A percentile compares a stretch with the other conserved stretches of the same genome.
These are phyloP conservation scores for Xestia xanthographa DNA, from an alignment of 2,888 invertebrate genomes.

Conservation along the genomic window DNA sequence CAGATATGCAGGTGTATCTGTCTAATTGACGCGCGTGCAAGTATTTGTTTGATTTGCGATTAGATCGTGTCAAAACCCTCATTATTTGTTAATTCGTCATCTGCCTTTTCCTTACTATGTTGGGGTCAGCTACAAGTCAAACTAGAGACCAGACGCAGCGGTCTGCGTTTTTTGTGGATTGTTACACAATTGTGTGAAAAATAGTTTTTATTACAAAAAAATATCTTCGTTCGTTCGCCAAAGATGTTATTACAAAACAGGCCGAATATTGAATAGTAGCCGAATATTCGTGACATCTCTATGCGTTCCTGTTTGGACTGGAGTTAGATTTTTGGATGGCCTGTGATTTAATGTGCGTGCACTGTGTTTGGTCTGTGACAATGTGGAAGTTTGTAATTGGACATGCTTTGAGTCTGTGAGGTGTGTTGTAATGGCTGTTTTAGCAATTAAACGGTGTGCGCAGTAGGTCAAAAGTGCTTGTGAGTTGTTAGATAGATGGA, in stretches of 20 bases:
- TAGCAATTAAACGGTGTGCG: slow-evolving; percentile 3
- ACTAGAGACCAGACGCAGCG: neutral
- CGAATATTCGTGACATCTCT: neutral
- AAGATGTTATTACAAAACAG: neutral
- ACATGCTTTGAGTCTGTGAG: slow-evolving; percentile 11
- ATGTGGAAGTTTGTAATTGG: slow-evolving; percentile 32
- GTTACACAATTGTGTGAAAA: neutral
- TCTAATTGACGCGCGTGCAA: neutral
- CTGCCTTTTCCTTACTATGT: neutral
- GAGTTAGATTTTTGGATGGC: slow-evolving; percentile 20
- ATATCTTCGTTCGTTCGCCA: neutral
- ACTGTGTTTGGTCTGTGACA: slow-evolving; percentile 18
- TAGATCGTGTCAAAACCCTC: neutral
- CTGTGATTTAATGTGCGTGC: slow-evolving; percentile 32
- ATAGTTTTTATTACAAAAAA: neutral
- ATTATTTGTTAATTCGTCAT: neutral
- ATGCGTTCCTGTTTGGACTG: slow-evolving; percentile 8
- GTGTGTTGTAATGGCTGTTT: slow-evolving; percentile 25
- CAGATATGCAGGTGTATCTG: neutral
- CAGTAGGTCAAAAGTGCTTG: neutral
- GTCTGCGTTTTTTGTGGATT: neutral
- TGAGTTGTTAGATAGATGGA: neutral
- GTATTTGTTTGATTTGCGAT: neutral
- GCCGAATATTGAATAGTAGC: slow-evolving; percentile 3
- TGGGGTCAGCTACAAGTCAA: neutral